phyloP scores from a whole-genome alignment of 2,113 vertebrate genomes.

The Coturnix japonica region DNA sequence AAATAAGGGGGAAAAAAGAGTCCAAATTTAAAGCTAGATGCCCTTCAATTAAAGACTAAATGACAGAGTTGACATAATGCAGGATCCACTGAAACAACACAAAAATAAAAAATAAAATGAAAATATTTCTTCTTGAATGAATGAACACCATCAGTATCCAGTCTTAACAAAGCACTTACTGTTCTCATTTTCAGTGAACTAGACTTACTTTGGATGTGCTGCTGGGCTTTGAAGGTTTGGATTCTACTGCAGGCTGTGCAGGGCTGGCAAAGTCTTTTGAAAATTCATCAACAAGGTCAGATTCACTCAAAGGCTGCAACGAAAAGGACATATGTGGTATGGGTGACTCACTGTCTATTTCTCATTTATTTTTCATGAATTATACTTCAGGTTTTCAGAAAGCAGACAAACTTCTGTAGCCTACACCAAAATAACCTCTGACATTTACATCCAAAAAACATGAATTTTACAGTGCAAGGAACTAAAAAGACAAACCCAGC shows the following conservation, averaged over 20 bases:
- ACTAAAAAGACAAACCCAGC: background rate
- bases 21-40: background rate
- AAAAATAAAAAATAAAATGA: background rate
- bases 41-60: background rate
- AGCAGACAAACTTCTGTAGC: background rate
- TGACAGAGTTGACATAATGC: background rate
- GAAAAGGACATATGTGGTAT: background rate
- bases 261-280: constrained; percentile 71
- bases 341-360: background rate
- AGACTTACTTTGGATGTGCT: constrained; percentile 61
- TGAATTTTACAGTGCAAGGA: background rate
- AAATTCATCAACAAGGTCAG: constrained; percentile 75
- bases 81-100: rapidly evolving
- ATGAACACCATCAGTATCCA: background rate
- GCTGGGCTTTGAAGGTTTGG: constrained; percentile 40
- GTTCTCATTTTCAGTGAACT: background rate
- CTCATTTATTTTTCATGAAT: background rate
- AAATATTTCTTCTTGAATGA: background rate
- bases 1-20: background rate
- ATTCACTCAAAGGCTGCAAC: constrained; percentile 74
- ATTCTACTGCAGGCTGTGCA: background rate
- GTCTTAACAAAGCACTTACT: background rate
- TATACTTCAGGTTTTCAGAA: background rate
- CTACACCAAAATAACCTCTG: background rate
- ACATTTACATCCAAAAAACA: background rate